Conservation (phyloP, 2,113 vertebrate species). For the Tringa solitaria region DNA sequence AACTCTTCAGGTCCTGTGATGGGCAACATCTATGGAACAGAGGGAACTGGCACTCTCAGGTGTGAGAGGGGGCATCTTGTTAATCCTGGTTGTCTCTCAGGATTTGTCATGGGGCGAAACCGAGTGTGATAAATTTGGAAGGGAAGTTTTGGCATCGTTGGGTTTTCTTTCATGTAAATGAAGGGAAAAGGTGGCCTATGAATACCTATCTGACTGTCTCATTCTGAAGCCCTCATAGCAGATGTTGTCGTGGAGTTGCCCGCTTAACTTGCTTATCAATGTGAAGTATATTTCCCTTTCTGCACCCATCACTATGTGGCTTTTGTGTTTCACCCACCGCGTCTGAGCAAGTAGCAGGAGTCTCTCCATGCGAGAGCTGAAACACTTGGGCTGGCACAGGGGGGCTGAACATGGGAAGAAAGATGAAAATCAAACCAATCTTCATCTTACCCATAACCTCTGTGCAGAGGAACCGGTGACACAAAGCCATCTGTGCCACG, state of each 20-base stretch:
- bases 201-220: fast-evolving
- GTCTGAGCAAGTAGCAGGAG: background rate
- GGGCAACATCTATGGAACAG: background rate
- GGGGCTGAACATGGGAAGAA: background rate
- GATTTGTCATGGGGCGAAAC: background rate
- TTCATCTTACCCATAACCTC: background rate
- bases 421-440: background rate
- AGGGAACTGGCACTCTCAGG: background rate
- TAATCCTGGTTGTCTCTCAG: background rate
- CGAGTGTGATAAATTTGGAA: background rate
- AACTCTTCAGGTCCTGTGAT: slow-evolving; percentile 46
- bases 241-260: fast-evolving
- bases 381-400: background rate
- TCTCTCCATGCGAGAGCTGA: background rate
- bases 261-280: background rate
- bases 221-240: background rate
- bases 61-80: background rate
- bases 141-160: background rate
- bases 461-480: background rate
- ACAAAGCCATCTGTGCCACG: background rate
- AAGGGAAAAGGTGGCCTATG: background rate
- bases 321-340: background rate
- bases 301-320: background rate
- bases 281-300: background rate
- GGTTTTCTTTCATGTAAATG: background rate